Conservation (phyloP, 2,113 vertebrate species). For the Xerus inauris region DNA sequence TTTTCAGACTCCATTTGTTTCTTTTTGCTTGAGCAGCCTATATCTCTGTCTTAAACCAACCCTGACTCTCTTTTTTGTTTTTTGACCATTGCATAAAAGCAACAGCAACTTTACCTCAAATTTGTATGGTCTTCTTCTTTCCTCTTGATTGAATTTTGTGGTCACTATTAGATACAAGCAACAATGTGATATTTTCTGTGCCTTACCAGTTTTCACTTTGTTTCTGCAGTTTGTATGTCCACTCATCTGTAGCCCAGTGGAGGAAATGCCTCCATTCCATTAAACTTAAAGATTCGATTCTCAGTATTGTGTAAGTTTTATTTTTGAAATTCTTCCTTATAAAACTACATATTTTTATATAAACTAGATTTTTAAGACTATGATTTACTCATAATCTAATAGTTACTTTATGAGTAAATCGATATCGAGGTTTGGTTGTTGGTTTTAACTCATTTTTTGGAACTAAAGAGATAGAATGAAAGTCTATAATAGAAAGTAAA, state of each 20-base stretch:
- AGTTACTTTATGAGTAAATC: not conserved
- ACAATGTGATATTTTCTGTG: not conserved
- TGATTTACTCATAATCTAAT: constrained; percentile 10
- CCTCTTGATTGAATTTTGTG: not conserved
- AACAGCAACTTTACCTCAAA: not conserved
- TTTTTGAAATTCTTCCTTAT: constrained; percentile 52
- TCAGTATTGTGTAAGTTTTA: constrained; percentile 97
- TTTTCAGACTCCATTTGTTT: not conserved
- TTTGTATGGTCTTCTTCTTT: constrained; percentile 28
- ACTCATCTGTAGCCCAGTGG: constrained; percentile 98
- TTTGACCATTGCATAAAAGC: not conserved
- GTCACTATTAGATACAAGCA: not conserved
- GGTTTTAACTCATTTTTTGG: not conserved
- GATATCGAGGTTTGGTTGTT: not conserved
- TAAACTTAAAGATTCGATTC: constrained; percentile 98
- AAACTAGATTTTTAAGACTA: constrained; percentile 46
- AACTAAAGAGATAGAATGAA: not conserved
- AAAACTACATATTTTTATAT: constrained; percentile 37
- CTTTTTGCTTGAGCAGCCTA: constrained; percentile 26
- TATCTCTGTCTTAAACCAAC: constrained; percentile 11
- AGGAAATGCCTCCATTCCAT: constrained; percentile 98
- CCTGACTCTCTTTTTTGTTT: not conserved
- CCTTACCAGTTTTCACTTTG: constrained; percentile 82
- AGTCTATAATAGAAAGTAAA: constrained; percentile 2
- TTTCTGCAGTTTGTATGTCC: constrained; percentile 95